Evolutionary conservation across 2,888 invertebrate species (phyloP).

Genomic region (Watsonalla binaria): DNA sequence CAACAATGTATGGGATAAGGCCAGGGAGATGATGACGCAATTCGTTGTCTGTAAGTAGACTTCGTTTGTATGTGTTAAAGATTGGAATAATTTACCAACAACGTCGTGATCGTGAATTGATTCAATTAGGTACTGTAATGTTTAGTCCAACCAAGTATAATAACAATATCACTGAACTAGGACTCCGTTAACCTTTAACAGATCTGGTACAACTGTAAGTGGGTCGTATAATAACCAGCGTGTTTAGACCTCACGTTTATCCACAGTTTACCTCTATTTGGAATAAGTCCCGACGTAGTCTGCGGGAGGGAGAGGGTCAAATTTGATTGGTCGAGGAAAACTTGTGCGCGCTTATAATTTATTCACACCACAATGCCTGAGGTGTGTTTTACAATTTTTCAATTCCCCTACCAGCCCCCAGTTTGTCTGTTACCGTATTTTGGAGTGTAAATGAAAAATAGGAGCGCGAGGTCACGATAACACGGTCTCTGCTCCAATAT

Average conservation of each 20-base stretch:
- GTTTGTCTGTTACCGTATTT: constrained; percentile 29
- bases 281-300: constrained; percentile 20
- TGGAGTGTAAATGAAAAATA: constrained; percentile 31
- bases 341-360: constrained; percentile 66
- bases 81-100: too few species aligned
- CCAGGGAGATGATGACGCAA: too few species aligned
- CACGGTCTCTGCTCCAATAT: constrained; percentile 25
- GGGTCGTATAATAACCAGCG: constrained; percentile 51
- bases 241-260: constrained; percentile 40
- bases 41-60: too few species aligned
- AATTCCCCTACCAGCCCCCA: constrained; percentile 39
- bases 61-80: too few species aligned
- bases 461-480: constrained; percentile 26
- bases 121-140: too few species aligned
- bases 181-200: constrained; percentile 48
- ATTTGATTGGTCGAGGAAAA: constrained; percentile 38
- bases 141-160: too few species aligned
- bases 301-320: constrained; percentile 33
- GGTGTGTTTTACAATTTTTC: constrained; percentile 59
- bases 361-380: constrained; percentile 67
- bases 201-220: constrained; percentile 67
- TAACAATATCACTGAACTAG: constrained; percentile 48
- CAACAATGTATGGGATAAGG: too few species aligned
- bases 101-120: too few species aligned
- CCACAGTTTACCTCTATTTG: constrained; percentile 33